These are phyloP conservation scores for Tragelaphus imberbis DNA, from an alignment of 2,113 vertebrate species.

Conservation along the genomic window DNA sequence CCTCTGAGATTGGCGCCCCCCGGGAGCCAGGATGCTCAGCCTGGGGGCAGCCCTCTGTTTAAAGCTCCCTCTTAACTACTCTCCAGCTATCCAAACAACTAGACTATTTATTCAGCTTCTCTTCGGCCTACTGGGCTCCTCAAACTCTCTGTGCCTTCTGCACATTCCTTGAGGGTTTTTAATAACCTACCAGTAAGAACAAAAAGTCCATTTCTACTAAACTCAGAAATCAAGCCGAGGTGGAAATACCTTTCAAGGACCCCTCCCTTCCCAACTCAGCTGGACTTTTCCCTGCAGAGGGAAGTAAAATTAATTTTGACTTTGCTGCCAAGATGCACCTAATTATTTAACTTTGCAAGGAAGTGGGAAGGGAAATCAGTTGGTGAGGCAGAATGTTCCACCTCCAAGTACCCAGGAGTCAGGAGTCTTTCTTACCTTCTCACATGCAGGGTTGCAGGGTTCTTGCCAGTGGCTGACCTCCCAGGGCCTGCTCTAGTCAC, in stretches of 20 bases:
- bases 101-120: conserved; percentile 62
- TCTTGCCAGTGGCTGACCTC: neutral
- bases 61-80: conserved; percentile 40
- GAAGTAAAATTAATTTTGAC: neutral
- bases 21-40: neutral
- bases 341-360: neutral
- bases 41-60: conserved; percentile 15
- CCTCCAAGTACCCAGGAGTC: neutral
- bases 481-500: neutral
- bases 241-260: conserved; percentile 51
- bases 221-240: conserved; percentile 24
- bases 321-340: neutral
- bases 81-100: conserved; percentile 62
- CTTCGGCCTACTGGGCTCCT: conserved; percentile 45
- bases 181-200: conserved; percentile 56
- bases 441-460: neutral
- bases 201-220: conserved; percentile 45
- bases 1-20: neutral
- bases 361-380: neutral
- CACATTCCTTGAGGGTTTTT: conserved; percentile 62
- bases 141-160: conserved; percentile 32
- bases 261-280: neutral
- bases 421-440: neutral
- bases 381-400: neutral
- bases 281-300: conserved; percentile 34